Evolutionary conservation across 2,113 vertebrate species (phyloP), one percentile per base, ranked within the genome.

Genomic region (Miniopterus natalensis): DNA sequence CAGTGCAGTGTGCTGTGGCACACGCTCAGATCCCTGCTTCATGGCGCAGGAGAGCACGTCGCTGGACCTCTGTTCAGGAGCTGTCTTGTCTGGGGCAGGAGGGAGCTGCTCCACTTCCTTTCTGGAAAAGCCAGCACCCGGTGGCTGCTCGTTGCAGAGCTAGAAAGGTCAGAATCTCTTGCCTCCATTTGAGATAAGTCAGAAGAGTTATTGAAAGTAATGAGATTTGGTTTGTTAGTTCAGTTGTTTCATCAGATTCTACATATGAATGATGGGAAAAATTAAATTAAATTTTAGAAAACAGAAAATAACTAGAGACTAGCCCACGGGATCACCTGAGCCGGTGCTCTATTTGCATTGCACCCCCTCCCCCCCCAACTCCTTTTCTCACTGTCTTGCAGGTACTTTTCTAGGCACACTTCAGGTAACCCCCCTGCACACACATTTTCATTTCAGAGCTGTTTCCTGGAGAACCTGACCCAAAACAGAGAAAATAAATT

Each of bases 401-500:
- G 13, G 12, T 70, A 3, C 5, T 80, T 73, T 51, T 65, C 51
- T 71, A 57, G 7, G 36, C 90, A 12, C 25, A 18, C 8, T 65
- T 92, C 15, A 53, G n/a, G 40, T 12, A 94, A 84, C 59, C 3
- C 3, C n/a, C 6, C 36, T 65, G 25, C n/a, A 70, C 47, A 71
- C 21, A 87, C 51, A 63, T 84, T 12, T 61, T 25, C 1, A 1
- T 79, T 53, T 71, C 23, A 81, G 40, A 71, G 42, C n/a, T 90
- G 2, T 87, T 84, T 73, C 13, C 36, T 63, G 18, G 36, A 47
- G 40, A 95, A 80, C 6, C 61, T 29, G 14, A 57, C 21, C 31
- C 66, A 61, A 93, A 84, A 57, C 23, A 79, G 63, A 70, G 47
- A 95, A 92, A 88, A 88, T 49, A 84, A 14, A 47, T 75, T 66